A percentile compares a stretch with the other conserved stretches of the same genome.
phyloP scores from a whole-genome alignment of 2,888 invertebrate genomes.

The Poecilus cupreus region DNA sequence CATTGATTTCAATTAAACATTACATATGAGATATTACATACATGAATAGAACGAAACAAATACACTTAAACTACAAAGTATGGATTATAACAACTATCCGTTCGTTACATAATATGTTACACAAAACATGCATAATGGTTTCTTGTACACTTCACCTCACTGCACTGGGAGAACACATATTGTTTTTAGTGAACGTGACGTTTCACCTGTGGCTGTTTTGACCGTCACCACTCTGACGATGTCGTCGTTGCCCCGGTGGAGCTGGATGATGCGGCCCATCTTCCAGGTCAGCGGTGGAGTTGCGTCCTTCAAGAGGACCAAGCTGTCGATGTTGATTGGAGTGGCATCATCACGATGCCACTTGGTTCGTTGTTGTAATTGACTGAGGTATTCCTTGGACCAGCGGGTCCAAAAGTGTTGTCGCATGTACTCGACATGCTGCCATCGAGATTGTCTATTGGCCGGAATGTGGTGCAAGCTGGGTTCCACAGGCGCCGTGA shows the following conservation, averaged over 20 bases:
- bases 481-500: slow-evolving; percentile 61
- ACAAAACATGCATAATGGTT: no score
- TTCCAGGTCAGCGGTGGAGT: not conserved
- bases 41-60: no score
- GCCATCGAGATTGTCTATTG: slow-evolving; percentile 60
- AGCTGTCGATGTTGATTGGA: not conserved
- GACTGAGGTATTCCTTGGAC: slow-evolving; percentile 61
- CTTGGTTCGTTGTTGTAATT: slow-evolving; percentile 61
- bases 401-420: slow-evolving; percentile 60
- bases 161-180: not conserved
- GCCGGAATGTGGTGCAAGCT: slow-evolving; percentile 40
- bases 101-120: no score
- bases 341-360: slow-evolving; percentile 54
- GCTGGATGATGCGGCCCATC: not conserved
- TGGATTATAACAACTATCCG: no score
- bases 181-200: not conserved
- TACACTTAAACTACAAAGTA: no score
- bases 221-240: not conserved
- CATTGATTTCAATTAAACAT: no score
- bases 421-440: slow-evolving; percentile 60
- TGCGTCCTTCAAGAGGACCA: not conserved
- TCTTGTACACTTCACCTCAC: not conserved
- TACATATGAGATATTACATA: no score
- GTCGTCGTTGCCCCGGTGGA: not conserved
- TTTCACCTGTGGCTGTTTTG: not conserved